Base-by-base conservation (phyloP, 2,113 vertebrate genomes). In the Sapayoa aenigma region DNA sequence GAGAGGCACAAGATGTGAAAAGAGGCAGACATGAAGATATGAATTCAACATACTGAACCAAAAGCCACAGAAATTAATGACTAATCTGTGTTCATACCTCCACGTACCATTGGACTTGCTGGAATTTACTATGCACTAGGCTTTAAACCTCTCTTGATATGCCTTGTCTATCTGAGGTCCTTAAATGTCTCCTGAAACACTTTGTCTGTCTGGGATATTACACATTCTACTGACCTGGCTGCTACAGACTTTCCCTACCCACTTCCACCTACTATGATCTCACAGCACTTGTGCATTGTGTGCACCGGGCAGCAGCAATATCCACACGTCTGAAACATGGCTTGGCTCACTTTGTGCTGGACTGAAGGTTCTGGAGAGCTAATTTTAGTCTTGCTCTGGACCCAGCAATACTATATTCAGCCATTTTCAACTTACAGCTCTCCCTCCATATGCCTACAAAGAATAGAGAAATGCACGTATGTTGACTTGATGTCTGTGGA, bases 381-480 rank as follows among this genome's bases (percentile, higher is more conserved):
- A 82, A 82, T 78, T 89, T 86, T 92, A 87, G 68, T 42, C 73
- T 41, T 95, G 56, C 28, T 87, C 62, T 27, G 37, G 58, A 50
- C 59, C 37, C 3, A 4, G 25, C 23, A 90, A 81, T 89, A 82
- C 83, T 87, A 39, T 89, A 92, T 90, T 94, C 79, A 94, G 72
- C 83, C 73, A 94, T 75, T 66, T 95, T 73, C 80, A 94, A 37
- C 60, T 96, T 93, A 63, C 76, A 93, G 56, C 69, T 96, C 65
- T 56, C 75, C 76, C 73, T 86, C 76, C 21, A 0, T 65, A 84
- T 87, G 83, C 93, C 88, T 92, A 79, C 90, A 87, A 76, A 62
- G 83, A 87, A 52, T 33, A 72, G 86, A 92, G 73, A 94, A 84
- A 81, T 88, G 79, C 60, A 78, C 58, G 39, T 80, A 49, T 0